phyloP scores from a whole-genome alignment of 2,113 vertebrate species.

The Haemorhous mexicanus region DNA sequence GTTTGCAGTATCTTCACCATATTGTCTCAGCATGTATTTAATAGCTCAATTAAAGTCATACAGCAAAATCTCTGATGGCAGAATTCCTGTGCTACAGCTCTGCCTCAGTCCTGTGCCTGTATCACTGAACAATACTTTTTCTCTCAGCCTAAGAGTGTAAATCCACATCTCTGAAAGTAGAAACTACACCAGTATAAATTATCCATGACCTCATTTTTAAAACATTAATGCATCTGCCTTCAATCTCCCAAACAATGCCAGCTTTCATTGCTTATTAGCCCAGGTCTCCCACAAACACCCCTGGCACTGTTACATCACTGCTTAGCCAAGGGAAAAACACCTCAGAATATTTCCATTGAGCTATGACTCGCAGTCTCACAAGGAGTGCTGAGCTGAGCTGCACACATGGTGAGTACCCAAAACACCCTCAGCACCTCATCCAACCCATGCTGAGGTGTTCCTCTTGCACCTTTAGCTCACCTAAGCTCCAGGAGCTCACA shows the following conservation, averaged over 20 bases:
- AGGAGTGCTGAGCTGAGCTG: background rate
- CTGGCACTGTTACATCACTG: constrained; percentile 22
- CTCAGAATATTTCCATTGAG: background rate
- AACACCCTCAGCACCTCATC: accelerated
- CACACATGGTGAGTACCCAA: background rate
- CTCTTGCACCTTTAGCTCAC: background rate
- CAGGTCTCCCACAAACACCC: constrained; percentile 42
- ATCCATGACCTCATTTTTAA: constrained; percentile 53
- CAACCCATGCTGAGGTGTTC: accelerated
- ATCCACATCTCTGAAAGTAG: background rate
- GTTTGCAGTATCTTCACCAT: accelerated
- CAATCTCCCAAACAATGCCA: background rate
- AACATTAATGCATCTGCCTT: constrained; percentile 24
- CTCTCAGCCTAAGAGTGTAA: background rate
- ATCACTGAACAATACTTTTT: background rate
- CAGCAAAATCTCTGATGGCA: background rate
- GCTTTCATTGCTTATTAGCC: constrained; percentile 40
- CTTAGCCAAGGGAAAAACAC: constrained; percentile 22
- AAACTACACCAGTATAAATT: background rate
- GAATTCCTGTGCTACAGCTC: background rate
- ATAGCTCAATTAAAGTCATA: background rate
- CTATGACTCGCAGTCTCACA: background rate
- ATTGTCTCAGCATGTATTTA: background rate
- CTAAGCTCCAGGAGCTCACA: background rate
- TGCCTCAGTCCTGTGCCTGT: background rate